phyloP scores from a whole-genome alignment of 2,797 vertebrate genomes.

The Valencia hispanica region DNA sequence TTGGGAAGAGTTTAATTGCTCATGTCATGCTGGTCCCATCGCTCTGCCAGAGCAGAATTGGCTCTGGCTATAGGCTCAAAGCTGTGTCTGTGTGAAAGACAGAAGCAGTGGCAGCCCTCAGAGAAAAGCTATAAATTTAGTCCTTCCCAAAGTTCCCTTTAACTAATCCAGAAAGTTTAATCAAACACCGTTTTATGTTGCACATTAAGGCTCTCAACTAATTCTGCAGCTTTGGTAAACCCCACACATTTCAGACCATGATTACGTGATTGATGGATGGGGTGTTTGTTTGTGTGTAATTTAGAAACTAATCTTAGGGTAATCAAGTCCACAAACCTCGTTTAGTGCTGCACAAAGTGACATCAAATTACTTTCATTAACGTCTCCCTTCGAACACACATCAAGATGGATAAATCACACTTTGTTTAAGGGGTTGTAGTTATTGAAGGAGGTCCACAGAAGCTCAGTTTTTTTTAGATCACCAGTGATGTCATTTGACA shows the following conservation, averaged over 20 bases:
- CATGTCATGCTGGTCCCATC: conserved; percentile 59
- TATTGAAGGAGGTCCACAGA: neutral
- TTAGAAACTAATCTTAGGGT: conserved; percentile 5
- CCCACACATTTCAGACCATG: neutral
- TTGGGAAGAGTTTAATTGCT: conserved; percentile 68
- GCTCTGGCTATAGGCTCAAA: conserved; percentile 21
- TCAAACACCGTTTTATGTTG: neutral
- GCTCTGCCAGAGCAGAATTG: conserved; percentile 46
- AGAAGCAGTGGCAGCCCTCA: conserved; percentile 8
- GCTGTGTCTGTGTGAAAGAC: conserved; percentile 14
- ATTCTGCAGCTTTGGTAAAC: neutral
- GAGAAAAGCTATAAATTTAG: conserved; percentile 15
- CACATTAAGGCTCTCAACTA: neutral
- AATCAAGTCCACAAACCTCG: neutral
- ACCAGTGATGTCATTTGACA: neutral
- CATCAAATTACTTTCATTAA: conserved; percentile 11
- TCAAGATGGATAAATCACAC: conserved; percentile 2
- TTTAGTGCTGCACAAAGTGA: conserved; percentile 13
- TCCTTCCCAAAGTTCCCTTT: neutral
- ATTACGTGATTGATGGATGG: conserved; percentile 1
- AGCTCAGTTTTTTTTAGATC: neutral
- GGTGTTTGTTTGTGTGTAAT: neutral
- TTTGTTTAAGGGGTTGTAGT: conserved; percentile 6
- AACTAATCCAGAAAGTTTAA: conserved; percentile 9
- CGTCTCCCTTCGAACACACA: conserved; percentile 10